These are phyloP conservation scores for Gymnobelideus leadbeateri DNA, from an alignment of 2,113 vertebrate genomes.

Conservation along the genomic window DNA sequence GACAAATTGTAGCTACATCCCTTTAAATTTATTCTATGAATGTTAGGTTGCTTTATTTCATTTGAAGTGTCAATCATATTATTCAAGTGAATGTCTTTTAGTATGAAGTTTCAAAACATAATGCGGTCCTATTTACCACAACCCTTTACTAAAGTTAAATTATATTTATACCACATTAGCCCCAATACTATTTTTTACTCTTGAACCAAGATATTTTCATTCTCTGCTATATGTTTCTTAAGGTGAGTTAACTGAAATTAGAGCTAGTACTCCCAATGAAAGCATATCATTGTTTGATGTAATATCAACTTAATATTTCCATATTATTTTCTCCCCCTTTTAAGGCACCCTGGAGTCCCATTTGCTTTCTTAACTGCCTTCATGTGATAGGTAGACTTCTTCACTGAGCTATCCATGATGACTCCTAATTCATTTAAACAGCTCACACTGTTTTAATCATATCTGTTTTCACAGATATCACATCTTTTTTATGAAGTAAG, in stretches of 20 bases:
- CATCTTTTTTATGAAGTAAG: slow-evolving; percentile 62
- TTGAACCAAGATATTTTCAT: slow-evolving; percentile 44
- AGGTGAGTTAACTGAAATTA: slow-evolving; percentile 61
- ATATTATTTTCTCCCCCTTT: slow-evolving; percentile 67
- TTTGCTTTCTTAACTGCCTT: slow-evolving; percentile 61
- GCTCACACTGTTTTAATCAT: slow-evolving; percentile 68
- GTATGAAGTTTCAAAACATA: slow-evolving; percentile 20
- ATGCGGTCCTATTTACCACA: slow-evolving; percentile 34
- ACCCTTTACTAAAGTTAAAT: slow-evolving; percentile 57
- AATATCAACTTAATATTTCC: slow-evolving; percentile 68
- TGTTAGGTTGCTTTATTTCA: slow-evolving; percentile 32
- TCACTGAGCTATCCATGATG: slow-evolving; percentile 37
- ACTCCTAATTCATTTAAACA: slow-evolving; percentile 73
- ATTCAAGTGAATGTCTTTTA: slow-evolving; percentile 48
- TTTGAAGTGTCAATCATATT: slow-evolving; percentile 26
- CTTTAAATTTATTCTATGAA: slow-evolving; percentile 33
- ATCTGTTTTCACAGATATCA: slow-evolving; percentile 65
- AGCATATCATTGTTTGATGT: slow-evolving; percentile 65
- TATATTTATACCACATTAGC: slow-evolving; percentile 32
- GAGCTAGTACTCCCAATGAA: slow-evolving; percentile 51
- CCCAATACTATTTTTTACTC: slow-evolving; percentile 27
- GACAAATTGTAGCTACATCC: neutral
- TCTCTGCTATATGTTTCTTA: slow-evolving; percentile 56
- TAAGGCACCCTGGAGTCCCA: slow-evolving; percentile 62
- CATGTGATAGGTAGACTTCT: slow-evolving; percentile 48